Evolutionary conservation across 2,888 invertebrate species (phyloP).

Genomic region (Epistrophe grossulariae): DNA sequence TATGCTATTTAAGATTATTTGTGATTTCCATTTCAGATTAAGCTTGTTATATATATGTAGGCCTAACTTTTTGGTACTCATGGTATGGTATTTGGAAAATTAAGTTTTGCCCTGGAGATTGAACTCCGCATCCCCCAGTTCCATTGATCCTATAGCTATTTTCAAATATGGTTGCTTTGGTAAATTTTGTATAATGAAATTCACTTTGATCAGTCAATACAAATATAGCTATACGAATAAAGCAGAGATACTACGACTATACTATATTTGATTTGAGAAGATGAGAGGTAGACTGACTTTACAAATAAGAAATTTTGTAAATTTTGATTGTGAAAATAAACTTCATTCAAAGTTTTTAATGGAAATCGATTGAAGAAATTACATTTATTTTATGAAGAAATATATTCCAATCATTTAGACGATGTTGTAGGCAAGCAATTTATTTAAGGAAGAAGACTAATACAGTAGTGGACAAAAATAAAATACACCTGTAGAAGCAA

Average conservation of each 20-base stretch:
- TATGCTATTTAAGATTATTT: conserved; percentile 41
- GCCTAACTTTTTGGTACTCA: neutral
- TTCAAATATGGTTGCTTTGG: conserved; percentile 5
- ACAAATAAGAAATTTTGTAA: conserved; percentile 5
- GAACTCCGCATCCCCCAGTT: neutral
- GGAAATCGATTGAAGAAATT: neutral
- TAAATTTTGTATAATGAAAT: neutral
- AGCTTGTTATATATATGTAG: neutral
- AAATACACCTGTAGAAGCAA: too few species aligned
- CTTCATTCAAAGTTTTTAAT: conserved; percentile 2
- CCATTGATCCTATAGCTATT: conserved; percentile 1
- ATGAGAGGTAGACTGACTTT: neutral
- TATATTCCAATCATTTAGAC: neutral
- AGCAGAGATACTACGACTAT: neutral
- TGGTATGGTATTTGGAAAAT: neutral
- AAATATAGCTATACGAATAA: neutral
- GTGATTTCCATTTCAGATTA: conserved; percentile 43
- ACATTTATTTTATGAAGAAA: neutral
- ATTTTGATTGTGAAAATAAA: neutral
- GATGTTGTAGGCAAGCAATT: neutral
- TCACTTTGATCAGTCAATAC: conserved; percentile 30
- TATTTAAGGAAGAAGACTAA: neutral
- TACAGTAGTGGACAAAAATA: too few species aligned
- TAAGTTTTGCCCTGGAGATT: neutral
- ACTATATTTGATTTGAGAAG: neutral